phyloP scores from a whole-genome alignment of 35 echinoderm and acorn worm genomes.

The Hemicentrotus pulcherrimus region DNA sequence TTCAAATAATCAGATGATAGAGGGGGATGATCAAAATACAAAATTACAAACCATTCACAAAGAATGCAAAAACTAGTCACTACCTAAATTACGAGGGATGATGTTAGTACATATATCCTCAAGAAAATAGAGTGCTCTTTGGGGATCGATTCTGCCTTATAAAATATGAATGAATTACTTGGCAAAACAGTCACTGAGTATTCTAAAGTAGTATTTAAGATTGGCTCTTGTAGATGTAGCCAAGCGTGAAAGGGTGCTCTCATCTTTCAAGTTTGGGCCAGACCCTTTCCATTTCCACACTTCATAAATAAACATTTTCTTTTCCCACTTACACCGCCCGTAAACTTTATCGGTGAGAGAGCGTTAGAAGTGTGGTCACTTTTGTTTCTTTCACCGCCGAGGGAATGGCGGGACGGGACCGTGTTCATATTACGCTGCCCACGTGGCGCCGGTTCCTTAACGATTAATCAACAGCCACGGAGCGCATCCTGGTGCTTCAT shows the following conservation, averaged over 20 bases:
- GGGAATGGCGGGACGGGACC: background rate
- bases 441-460: background rate
- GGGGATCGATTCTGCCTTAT: background rate
- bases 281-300: background rate
- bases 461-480: background rate
- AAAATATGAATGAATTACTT: constrained; percentile 20
- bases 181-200: background rate
- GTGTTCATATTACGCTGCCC: background rate
- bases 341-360: background rate
- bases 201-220: background rate
- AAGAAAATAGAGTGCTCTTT: background rate
- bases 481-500: background rate
- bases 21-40: background rate
- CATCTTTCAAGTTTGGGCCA: background rate
- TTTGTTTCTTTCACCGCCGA: background rate
- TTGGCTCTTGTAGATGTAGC: background rate
- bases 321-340: background rate
- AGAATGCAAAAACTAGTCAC: background rate
- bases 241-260: background rate
- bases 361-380: constrained; percentile 1
- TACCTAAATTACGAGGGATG: background rate
- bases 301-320: constrained; percentile 15
- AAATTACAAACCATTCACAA: background rate
- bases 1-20: background rate
- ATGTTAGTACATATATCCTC: background rate